Conservation (phyloP, 2,797 vertebrate genomes). For the Molossus alvarezi region DNA sequence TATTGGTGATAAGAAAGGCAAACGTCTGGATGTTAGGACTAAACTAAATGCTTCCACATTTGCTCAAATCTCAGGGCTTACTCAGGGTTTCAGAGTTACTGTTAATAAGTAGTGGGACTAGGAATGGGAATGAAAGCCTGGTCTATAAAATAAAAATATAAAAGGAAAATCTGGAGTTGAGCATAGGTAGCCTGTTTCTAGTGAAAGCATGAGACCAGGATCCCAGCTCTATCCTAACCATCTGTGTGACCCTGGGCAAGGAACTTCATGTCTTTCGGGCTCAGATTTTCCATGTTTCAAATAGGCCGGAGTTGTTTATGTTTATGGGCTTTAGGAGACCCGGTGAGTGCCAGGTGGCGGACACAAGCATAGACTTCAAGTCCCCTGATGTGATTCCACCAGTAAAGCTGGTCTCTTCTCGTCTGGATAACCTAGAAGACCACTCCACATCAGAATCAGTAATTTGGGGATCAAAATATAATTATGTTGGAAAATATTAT, state of each 20-base stretch:
- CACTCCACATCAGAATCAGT: not conserved
- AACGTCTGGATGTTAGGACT: not conserved
- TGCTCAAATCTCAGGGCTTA: not conserved
- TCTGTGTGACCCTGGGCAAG: not conserved
- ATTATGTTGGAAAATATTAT: slow-evolving; percentile 1
- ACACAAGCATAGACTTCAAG: not conserved
- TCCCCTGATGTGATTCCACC: not conserved
- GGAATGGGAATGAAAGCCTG: not conserved
- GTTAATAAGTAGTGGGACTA: not conserved
- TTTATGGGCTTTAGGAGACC: not conserved
- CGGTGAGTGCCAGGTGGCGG: not conserved
- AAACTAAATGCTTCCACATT: not conserved
- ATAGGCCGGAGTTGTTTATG: not conserved
- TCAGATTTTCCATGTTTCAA: not conserved
- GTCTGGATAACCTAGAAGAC: not conserved
- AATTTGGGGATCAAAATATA: not conserved
- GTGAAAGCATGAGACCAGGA: not conserved
- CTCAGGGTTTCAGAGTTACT: not conserved
- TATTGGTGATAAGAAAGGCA: not conserved
- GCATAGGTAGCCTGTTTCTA: not conserved
- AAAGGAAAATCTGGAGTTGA: not conserved
- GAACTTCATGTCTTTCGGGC: not conserved
- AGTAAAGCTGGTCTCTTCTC: not conserved
- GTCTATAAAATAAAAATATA: not conserved
- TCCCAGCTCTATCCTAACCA: not conserved